Evolutionary conservation across 2,888 invertebrate genomes (phyloP).

Genomic region (Epiperipatus broadwayi): DNA sequence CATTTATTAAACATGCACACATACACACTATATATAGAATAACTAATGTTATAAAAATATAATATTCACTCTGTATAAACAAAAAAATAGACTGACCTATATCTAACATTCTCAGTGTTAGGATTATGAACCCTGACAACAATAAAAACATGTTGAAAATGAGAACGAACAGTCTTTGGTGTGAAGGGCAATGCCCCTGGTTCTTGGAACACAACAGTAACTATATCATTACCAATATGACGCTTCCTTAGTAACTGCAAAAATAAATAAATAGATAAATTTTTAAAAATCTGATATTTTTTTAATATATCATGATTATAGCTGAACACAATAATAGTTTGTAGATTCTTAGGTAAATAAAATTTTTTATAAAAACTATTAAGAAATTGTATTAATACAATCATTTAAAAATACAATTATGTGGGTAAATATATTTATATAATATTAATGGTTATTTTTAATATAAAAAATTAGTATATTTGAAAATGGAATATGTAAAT

Average conservation of each 20-base stretch:
- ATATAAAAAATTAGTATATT: too few species aligned
- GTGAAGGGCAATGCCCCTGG: slow-evolving; percentile 81
- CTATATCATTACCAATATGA: slow-evolving; percentile 94
- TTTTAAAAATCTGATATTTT: slow-evolving; percentile 5
- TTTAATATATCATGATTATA: slow-evolving; percentile 1
- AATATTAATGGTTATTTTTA: too few species aligned
- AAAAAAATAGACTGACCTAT: slow-evolving; percentile 48
- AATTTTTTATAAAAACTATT: too few species aligned
- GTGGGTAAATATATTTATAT: too few species aligned
- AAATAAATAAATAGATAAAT: slow-evolving; percentile 15
- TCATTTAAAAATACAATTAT: too few species aligned
- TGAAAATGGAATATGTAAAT: too few species aligned
- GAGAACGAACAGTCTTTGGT: slow-evolving; percentile 78
- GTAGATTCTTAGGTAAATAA: too few species aligned
- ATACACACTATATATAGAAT: too few species aligned
- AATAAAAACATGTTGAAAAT: slow-evolving; percentile 93
- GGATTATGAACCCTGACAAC: slow-evolving; percentile 72
- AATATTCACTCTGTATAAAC: too few species aligned
- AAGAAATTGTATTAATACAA: too few species aligned
- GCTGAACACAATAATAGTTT: background rate
- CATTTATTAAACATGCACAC: too few species aligned
- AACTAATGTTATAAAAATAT: too few species aligned
- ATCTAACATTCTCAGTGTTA: slow-evolving; percentile 72
- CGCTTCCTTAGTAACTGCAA: slow-evolving; percentile 61
- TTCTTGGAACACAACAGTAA: slow-evolving; percentile 83